Conservation (phyloP, 2,888 invertebrate species). For the Temnothorax unifasciatus region DNA sequence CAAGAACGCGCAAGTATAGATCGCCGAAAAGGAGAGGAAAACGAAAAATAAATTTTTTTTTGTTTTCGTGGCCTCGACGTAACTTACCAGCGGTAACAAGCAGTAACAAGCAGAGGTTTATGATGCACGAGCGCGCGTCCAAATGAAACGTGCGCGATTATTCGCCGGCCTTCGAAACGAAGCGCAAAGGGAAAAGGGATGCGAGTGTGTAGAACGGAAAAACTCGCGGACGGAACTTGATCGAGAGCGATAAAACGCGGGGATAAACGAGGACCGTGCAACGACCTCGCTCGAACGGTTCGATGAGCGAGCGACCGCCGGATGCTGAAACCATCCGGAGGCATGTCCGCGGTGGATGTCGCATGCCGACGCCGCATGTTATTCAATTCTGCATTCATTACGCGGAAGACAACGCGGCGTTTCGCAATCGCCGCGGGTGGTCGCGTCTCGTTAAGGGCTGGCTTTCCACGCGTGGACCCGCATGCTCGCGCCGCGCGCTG, state of each 20-base stretch:
- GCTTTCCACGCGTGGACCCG: conserved; percentile 25
- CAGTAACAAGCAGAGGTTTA: conserved; percentile 7
- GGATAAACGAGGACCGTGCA: not conserved
- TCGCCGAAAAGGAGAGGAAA: not conserved
- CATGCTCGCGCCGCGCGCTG: not conserved
- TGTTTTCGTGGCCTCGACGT: not conserved
- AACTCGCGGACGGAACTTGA: conserved; percentile 17
- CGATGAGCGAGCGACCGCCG: conserved; percentile 26
- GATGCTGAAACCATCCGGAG: conserved; percentile 41
- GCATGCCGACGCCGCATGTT: conserved; percentile 63
- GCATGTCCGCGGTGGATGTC: conserved; percentile 61
- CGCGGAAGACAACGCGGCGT: conserved; percentile 64
- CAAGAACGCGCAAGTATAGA: not conserved
- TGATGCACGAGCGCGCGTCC: not conserved
- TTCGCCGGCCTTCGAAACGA: conserved; percentile 11
- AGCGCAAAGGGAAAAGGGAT: not conserved
- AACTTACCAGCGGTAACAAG: conserved; percentile 32
- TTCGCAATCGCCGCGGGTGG: conserved; percentile 65
- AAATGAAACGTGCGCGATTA: conserved; percentile 18
- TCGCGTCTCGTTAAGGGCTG: conserved; percentile 68
- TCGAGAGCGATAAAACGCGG: conserved; percentile 43
- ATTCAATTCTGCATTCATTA: conserved; percentile 74
- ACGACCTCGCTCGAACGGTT: conserved; percentile 31
- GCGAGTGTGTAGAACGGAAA: not conserved
- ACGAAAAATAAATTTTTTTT: conserved; percentile 30